Evolutionary conservation across 2,113 vertebrate genomes (phyloP).

Genomic region (Myrmecophaga tridactyla): DNA sequence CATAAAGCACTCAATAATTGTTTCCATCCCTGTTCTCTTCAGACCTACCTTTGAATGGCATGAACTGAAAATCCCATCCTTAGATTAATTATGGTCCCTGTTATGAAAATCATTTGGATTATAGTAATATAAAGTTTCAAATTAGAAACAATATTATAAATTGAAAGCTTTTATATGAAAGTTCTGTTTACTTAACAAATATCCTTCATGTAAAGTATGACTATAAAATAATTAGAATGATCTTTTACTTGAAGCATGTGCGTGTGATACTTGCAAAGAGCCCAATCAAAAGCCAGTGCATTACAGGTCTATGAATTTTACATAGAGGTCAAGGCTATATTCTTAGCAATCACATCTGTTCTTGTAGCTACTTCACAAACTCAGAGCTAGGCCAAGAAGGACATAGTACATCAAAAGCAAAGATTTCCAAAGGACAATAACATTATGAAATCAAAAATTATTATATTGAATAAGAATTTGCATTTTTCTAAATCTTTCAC

Average conservation of each 20-base stretch:
- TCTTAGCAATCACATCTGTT: constrained; percentile 23
- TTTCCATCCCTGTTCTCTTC: background rate
- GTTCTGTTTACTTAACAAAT: constrained; percentile 24
- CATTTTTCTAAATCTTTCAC: background rate
- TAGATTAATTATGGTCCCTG: background rate
- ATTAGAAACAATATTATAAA: constrained; percentile 6
- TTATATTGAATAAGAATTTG: background rate
- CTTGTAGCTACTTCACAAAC: background rate
- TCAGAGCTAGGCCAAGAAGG: background rate
- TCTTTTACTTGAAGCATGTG: constrained; percentile 37
- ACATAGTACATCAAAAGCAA: background rate
- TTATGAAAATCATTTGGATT: background rate
- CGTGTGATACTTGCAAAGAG: background rate
- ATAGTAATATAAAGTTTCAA: background rate
- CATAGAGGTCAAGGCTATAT: constrained; percentile 46
- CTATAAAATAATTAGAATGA: constrained; percentile 31
- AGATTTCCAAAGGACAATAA: background rate
- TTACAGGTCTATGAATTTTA: constrained; percentile 15
- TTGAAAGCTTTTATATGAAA: background rate
- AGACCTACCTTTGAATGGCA: background rate
- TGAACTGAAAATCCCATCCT: background rate
- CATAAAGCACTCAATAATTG: background rate
- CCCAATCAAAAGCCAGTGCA: constrained; percentile 50
- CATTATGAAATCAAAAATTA: background rate
- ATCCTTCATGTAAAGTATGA: background rate